These are phyloP conservation scores for Trachelipus rathkii DNA, from an alignment of 1,140 invertebrate genomes.

Conservation along the genomic window DNA sequence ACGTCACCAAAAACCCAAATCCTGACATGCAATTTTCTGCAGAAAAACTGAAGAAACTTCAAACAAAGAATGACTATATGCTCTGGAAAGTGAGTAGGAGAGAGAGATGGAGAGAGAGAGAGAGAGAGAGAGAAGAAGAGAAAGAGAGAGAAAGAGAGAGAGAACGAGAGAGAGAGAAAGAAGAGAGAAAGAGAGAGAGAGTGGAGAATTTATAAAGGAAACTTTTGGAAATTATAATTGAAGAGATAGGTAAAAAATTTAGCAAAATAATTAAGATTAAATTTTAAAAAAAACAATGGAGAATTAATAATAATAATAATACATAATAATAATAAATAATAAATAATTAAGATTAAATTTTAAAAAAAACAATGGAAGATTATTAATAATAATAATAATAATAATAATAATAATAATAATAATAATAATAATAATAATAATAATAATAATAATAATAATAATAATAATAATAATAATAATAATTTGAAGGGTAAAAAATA, in stretches of 20 bases:
- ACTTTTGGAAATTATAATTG: not conserved
- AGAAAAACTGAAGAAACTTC: not conserved
- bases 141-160: not conserved
- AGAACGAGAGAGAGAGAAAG: not conserved
- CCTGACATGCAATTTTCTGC: constrained; percentile 6
- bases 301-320: not conserved
- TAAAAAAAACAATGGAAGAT: not conserved
- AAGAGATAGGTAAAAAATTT: not conserved
- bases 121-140: not conserved
- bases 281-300: not conserved
- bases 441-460: too few relatives aligned
- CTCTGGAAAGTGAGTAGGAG: not conserved
- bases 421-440: too few relatives aligned
- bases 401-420: too few relatives aligned
- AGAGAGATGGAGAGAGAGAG: not conserved
- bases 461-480: too few relatives aligned
- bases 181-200: not conserved
- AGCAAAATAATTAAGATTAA: not conserved
- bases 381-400: not conserved
- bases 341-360: not conserved
- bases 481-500: too few relatives aligned
- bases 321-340: not conserved
- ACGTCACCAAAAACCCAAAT: constrained; percentile 8
- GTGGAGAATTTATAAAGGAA: not conserved
- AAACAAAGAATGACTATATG: not conserved